Conservation (phyloP, 2,797 vertebrate genomes). For the Erithacus rubecula region DNA sequence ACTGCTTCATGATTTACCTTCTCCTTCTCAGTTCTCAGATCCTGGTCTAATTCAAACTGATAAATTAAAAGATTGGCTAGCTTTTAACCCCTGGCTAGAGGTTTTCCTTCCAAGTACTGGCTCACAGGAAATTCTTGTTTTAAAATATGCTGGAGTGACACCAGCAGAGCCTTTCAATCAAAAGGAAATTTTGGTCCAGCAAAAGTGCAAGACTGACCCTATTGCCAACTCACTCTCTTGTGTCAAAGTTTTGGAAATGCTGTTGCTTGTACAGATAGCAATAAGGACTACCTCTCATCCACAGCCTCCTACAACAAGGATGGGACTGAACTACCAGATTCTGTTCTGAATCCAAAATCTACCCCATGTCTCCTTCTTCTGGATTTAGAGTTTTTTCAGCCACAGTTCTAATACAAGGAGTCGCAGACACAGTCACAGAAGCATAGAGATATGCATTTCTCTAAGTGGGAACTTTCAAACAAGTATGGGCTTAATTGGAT, state of each 20-base stretch:
- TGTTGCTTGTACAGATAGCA: not conserved
- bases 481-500: constrained; percentile 27
- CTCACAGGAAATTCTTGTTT: constrained; percentile 32
- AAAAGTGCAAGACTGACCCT: not conserved
- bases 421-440: not conserved
- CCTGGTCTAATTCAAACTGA: not conserved
- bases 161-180: constrained; percentile 13
- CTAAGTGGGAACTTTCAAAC: not conserved
- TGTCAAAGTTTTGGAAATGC: not conserved
- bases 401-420: not conserved
- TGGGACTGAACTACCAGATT: not conserved
- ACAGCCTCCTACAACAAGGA: not conserved
- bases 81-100: constrained; percentile 37
- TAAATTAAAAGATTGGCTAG: constrained; percentile 54
- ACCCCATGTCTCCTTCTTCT: not conserved
- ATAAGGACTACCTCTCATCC: not conserved
- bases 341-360: not conserved
- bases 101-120: constrained; percentile 23
- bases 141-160: constrained; percentile 7
- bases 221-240: not conserved
- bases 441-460: not conserved
- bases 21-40: constrained; percentile 28
- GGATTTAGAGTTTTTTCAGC: not conserved
- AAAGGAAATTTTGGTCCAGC: constrained; percentile 10
- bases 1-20: constrained; percentile 3